A percentile compares a stretch with the other conserved stretches of the same genome.
Conservation (phyloP, 2,113 vertebrate species). For the Platysteira castanea region DNA sequence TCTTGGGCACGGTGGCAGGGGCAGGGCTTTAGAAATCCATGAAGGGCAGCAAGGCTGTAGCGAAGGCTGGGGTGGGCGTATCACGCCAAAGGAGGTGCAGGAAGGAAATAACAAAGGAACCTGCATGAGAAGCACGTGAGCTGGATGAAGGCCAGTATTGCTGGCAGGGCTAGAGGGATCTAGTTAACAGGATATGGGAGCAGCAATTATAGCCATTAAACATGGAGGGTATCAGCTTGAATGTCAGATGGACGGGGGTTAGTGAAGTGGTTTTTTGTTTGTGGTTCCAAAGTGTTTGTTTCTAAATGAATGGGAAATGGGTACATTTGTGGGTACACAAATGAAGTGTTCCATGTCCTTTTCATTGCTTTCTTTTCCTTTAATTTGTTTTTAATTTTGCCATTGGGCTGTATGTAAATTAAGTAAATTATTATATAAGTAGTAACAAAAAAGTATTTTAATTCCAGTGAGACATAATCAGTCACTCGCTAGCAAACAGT, state of each 20-base stretch:
- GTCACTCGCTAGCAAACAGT: neutral
- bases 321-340: neutral
- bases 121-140: neutral
- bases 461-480: neutral
- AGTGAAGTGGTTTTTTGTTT: neutral
- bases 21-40: neutral
- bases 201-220: neutral
- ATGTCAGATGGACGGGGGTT: neutral
- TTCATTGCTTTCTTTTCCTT: neutral
- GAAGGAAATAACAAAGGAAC: slow-evolving; percentile 20
- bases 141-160: neutral
- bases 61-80: neutral
- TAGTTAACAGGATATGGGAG: neutral
- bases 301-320: neutral
- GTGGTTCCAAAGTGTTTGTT: neutral
- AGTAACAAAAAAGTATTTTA: neutral
- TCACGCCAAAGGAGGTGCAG: neutral
- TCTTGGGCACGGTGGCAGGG: neutral
- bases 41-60: neutral
- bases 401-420: neutral
- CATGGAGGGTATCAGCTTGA: neutral
- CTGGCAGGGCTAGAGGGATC: neutral
- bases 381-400: neutral
- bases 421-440: neutral
- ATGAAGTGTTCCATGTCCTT: neutral